phyloP scores from a whole-genome alignment of 2,888 invertebrate genomes.

The Meloe dianella region DNA sequence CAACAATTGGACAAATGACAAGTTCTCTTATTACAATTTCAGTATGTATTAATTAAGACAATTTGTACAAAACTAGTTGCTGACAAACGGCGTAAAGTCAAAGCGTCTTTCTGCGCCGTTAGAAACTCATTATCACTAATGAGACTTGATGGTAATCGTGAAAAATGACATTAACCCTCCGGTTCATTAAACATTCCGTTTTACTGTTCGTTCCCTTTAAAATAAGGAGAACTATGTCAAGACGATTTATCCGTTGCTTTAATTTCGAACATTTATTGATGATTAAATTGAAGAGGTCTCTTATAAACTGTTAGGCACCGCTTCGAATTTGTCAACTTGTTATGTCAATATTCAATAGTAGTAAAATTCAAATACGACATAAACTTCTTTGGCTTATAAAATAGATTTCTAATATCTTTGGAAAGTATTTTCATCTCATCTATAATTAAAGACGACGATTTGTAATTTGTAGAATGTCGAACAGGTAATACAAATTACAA shows the following conservation, averaged over 20 bases:
- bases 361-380: not conserved
- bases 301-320: not conserved
- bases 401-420: no score
- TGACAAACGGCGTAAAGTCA: conserved; percentile 34
- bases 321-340: not conserved
- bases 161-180: conserved; percentile 35
- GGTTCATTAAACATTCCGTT: conserved; percentile 34
- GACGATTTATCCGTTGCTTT: conserved; percentile 7
- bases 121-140: conserved; percentile 36
- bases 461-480: no score
- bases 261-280: conserved; percentile 10
- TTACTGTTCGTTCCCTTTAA: conserved; percentile 14
- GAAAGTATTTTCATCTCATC: no score
- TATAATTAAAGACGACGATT: no score
- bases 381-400: not conserved
- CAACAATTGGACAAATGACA: conserved; percentile 22
- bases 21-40: conserved; percentile 18
- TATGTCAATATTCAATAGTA: not conserved
- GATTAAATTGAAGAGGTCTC: not conserved
- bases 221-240: not conserved
- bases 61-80: conserved; percentile 36
- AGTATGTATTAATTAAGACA: conserved; percentile 32
- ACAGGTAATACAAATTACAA: no score
- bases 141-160: conserved; percentile 36
- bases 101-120: conserved; percentile 31